Percentiles rank a stretch among this genome's conserved stretches.
These are phyloP conservation scores for Elysia chlorotica DNA, from an alignment of 1,140 invertebrate genomes.

Conservation along the genomic window DNA sequence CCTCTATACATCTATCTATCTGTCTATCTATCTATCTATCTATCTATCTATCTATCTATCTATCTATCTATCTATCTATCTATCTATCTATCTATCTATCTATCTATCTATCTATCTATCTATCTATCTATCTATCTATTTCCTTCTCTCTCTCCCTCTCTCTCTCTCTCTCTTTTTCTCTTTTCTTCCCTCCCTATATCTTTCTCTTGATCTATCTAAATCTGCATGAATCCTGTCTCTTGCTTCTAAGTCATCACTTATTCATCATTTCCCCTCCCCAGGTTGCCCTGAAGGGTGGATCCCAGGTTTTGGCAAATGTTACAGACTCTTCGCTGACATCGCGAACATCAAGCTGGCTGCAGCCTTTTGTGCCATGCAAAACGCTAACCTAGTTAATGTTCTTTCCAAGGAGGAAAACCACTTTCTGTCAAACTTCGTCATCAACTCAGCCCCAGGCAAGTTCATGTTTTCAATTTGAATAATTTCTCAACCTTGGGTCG, in stretches of 20 bases:
- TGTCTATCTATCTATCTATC: too few species aligned
- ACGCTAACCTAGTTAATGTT: constrained; percentile 65
- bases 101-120: neutral
- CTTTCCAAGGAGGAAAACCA: constrained; percentile 68
- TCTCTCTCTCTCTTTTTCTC: too few species aligned
- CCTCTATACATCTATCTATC: too few species aligned
- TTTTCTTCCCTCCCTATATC: too few species aligned
- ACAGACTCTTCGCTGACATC: constrained; percentile 26
- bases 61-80: too few species aligned
- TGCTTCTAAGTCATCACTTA: neutral
- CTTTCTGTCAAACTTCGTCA: constrained; percentile 66
- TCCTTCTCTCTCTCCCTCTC: too few species aligned
- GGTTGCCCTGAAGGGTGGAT: constrained; percentile 37
- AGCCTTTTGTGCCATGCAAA: constrained; percentile 30
- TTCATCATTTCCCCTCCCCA: neutral
- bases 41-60: too few species aligned
- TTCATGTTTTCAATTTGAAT: neutral
- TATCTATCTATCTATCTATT: neutral
- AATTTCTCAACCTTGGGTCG: neutral
- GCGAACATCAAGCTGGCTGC: constrained; percentile 20
- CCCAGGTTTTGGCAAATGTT: constrained; percentile 35
- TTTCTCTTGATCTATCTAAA: neutral
- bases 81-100: neutral
- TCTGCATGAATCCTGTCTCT: neutral
- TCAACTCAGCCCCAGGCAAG: neutral